Percentiles rank a stretch among this genome's conserved stretches.
Evolutionary conservation across 2,113 vertebrate genomes (phyloP).

Genomic region (Pangasianodon hypophthalmus): DNA sequence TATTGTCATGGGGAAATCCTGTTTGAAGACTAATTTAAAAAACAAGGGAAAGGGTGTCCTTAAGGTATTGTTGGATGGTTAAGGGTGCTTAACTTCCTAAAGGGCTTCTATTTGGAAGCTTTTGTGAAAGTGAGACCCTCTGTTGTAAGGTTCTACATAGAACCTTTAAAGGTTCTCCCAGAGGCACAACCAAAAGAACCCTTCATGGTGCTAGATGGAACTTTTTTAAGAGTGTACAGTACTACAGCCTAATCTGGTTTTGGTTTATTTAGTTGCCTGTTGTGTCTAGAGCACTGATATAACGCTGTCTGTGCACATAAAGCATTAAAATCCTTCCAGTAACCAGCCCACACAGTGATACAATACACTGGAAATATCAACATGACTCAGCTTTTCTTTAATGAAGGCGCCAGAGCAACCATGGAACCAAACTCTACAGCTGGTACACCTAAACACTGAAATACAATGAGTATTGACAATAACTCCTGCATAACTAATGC

Average conservation of each 20-base stretch:
- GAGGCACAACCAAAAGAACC: not conserved
- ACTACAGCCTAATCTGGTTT: not conserved
- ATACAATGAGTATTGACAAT: not conserved
- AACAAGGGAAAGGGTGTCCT: no score
- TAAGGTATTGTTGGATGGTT: no score
- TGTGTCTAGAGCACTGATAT: not conserved
- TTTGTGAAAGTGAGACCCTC: not conserved
- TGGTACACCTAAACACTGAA: not conserved
- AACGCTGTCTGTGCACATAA: not conserved
- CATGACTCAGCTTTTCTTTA: conserved; percentile 5
- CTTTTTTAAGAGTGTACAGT: not conserved
- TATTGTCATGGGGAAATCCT: not conserved
- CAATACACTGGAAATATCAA: conserved; percentile 7
- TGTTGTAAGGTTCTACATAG: not conserved
- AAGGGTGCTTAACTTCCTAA: no score
- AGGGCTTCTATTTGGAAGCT: not conserved
- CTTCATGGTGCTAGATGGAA: not conserved
- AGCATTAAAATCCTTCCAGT: not conserved
- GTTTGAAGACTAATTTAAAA: no score
- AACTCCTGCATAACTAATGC: not conserved
- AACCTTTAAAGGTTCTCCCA: not conserved
- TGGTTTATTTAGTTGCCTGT: not conserved
- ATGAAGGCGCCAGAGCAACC: not conserved
- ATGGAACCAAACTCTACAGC: not conserved
- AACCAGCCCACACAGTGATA: conserved; percentile 16